Percentiles rank a stretch among this genome's conserved stretches.
Conservation (phyloP, 2,113 vertebrate species). For the Eretmochelys imbricata region DNA sequence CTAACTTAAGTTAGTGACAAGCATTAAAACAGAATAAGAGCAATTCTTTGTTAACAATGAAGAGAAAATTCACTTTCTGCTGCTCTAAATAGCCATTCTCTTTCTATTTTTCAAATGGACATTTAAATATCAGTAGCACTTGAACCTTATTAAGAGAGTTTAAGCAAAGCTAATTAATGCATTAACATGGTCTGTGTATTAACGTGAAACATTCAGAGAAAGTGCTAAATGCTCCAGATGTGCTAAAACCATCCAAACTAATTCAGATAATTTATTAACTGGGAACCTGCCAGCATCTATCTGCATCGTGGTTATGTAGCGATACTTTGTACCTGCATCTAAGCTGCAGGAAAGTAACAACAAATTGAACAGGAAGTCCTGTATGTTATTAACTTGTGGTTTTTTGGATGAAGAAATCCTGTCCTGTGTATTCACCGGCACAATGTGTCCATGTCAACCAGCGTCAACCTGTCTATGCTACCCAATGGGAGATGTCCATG, state of each 20-base stretch:
- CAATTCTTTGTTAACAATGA: not conserved
- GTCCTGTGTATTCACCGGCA: not conserved
- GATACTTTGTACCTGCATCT: slow-evolving; percentile 36
- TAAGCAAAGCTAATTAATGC: not conserved
- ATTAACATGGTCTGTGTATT: not conserved
- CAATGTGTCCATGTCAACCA: not conserved
- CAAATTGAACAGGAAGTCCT: slow-evolving; percentile 9
- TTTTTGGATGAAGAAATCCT: not conserved
- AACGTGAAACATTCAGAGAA: slow-evolving; percentile 26
- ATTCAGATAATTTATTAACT: slow-evolving; percentile 47
- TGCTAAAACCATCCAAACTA: slow-evolving; percentile 39
- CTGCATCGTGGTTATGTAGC: not conserved
- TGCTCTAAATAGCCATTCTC: not conserved
- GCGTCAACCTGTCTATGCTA: not conserved
- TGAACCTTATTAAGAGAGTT: not conserved
- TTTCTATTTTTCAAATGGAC: not conserved
- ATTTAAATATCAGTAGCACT: not conserved
- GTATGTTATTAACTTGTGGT: not conserved
- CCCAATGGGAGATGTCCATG: not conserved
- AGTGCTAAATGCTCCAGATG: slow-evolving; percentile 53
- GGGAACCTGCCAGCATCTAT: slow-evolving; percentile 39
- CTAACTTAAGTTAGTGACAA: not conserved
- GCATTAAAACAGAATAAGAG: not conserved
- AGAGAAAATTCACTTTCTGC: not conserved
- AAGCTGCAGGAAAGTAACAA: slow-evolving; percentile 16